Evolutionary conservation across 35 echinoderm and acorn worm genomes (phyloP).

Genomic region (Stichopus chloronotus): DNA sequence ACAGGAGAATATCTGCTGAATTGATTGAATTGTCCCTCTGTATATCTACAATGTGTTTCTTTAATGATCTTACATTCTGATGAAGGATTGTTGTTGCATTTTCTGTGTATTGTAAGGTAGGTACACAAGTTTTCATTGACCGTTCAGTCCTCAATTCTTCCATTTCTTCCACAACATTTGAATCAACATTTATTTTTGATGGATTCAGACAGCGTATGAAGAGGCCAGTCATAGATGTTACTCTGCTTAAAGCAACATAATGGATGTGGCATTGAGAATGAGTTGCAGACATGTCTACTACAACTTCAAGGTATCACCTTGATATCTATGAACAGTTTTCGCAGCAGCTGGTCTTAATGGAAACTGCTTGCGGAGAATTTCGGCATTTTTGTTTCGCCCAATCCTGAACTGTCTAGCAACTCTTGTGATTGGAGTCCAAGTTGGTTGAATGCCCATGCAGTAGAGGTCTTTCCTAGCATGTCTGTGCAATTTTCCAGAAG

Average conservation of each 20-base stretch:
- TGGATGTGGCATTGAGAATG: neutral
- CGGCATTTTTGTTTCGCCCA: conserved; percentile 32
- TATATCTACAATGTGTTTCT: conserved; percentile 30
- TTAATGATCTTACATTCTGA: conserved; percentile 21
- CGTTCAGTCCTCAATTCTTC: neutral
- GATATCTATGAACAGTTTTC: conserved; percentile 57
- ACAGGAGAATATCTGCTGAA: conserved; percentile 46
- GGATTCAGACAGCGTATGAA: neutral
- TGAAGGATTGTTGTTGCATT: neutral
- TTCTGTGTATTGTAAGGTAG: neutral
- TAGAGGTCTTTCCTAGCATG: neutral
- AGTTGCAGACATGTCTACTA: conserved; percentile 42
- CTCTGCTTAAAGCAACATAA: conserved; percentile 51
- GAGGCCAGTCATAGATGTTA: conserved; percentile 13
- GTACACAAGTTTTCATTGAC: neutral
- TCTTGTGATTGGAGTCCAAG: conserved; percentile 39
- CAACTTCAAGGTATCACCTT: conserved; percentile 51
- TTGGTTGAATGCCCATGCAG: neutral
- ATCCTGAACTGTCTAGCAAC: neutral
- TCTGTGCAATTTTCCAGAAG: neutral
- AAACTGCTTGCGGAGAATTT: conserved; percentile 49
- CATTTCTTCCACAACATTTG: conserved; percentile 16
- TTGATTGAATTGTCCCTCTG: neutral
- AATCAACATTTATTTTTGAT: conserved; percentile 19
- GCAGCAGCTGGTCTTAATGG: conserved; percentile 40